Conservation (phyloP, 2,113 vertebrate species). For the Axis porcinus region DNA sequence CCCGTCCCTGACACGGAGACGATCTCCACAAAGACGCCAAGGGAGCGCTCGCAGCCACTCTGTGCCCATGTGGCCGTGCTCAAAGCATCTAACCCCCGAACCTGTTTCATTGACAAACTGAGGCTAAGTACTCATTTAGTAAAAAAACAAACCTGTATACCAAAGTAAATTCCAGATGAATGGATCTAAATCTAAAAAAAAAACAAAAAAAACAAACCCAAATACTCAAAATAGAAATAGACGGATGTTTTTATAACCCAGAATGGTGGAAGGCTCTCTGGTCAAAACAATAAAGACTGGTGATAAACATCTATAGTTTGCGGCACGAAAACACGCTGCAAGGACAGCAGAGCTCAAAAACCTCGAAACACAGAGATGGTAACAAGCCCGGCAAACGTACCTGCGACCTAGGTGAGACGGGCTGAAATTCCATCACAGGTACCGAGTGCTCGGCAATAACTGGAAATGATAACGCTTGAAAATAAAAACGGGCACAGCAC, state of each 20-base stretch:
- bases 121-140: not conserved
- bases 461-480: not conserved
- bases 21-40: accelerated
- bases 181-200: not conserved
- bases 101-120: not conserved
- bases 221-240: not conserved
- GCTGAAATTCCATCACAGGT: accelerated
- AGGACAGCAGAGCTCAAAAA: accelerated
- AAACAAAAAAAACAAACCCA: not conserved
- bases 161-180: not conserved
- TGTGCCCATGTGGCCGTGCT: accelerated
- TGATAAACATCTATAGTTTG: accelerated
- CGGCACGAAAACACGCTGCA: accelerated
- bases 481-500: not conserved
- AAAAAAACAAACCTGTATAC: not conserved
- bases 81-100: too few species aligned
- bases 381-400: accelerated
- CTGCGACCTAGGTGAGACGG: not conserved
- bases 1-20: accelerated
- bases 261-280: not conserved
- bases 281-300: accelerated
- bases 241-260: not conserved
- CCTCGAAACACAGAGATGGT: accelerated
- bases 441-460: accelerated
- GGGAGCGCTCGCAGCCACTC: not conserved